Percentiles rank a stretch among this genome's conserved stretches.
Evolutionary conservation across 2,797 vertebrate species (phyloP).

Genomic region (Pristis pectinata): DNA sequence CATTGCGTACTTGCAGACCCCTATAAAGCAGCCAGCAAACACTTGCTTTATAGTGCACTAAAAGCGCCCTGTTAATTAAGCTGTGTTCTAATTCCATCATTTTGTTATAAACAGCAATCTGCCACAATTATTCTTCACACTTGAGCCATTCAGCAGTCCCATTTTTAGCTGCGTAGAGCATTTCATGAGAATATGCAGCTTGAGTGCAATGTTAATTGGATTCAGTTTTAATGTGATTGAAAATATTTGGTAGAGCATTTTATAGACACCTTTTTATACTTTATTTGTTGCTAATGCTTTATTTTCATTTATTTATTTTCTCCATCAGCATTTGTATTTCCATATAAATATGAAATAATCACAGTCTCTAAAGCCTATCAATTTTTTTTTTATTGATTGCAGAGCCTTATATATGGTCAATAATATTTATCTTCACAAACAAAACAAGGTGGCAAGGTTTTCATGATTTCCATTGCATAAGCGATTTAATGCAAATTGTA

Average conservation of each 20-base stretch:
- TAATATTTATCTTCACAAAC: not conserved
- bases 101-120: conserved; percentile 30
- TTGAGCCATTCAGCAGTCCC: not conserved
- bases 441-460: not conserved
- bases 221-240: conserved; percentile 8
- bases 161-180: not conserved
- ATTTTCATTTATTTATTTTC: not conserved
- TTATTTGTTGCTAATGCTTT: not conserved
- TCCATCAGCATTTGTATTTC: not conserved
- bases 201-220: not conserved
- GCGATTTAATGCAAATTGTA: not conserved
- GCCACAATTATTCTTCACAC: conserved; percentile 23
- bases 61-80: conserved; percentile 1
- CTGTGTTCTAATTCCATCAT: conserved; percentile 21
- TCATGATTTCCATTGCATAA: not conserved
- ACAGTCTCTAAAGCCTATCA: too few relatives aligned
- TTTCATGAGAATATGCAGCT: not conserved
- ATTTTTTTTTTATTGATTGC: too few relatives aligned
- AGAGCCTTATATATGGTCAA: not conserved
- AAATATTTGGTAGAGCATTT: not conserved
- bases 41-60: not conserved
- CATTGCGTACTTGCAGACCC: not conserved
- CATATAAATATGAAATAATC: not conserved
- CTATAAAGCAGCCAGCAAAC: conserved; percentile 1
- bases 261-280: not conserved